A percentile compares a stretch with the other conserved stretches of the same genome.
phyloP scores from a whole-genome alignment of 2,888 invertebrate species.

The Stenodera caucasica region DNA sequence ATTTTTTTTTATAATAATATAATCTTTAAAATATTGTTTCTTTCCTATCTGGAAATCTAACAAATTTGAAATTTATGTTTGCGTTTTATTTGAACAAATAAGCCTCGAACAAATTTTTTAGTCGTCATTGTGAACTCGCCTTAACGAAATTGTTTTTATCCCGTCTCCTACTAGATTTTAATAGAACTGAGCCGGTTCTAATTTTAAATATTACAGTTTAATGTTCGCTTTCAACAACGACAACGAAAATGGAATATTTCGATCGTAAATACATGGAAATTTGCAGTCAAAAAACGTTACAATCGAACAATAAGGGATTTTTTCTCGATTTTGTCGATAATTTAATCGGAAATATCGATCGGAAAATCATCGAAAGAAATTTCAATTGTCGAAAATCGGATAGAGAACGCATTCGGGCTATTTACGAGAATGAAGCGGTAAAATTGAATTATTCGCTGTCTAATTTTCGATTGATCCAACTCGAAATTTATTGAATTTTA shows the following conservation, averaged over 20 bases:
- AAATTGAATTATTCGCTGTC: too few relatives aligned
- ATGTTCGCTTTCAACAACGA: not conserved
- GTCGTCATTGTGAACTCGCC: too few relatives aligned
- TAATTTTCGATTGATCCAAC: too few relatives aligned
- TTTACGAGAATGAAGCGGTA: constrained; percentile 61
- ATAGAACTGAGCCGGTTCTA: not conserved
- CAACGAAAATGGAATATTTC: not conserved
- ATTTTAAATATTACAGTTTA: not conserved
- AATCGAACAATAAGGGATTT: constrained; percentile 74
- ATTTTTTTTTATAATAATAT: not conserved
- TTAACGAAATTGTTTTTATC: too few relatives aligned
- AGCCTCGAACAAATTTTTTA: too few relatives aligned
- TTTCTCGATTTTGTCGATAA: constrained; percentile 69
- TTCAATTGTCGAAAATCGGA: constrained; percentile 65
- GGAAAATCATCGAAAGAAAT: constrained; percentile 63
- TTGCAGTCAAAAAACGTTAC: constrained; percentile 76
- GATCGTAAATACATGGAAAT: constrained; percentile 59
- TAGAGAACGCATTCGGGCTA: constrained; percentile 60
- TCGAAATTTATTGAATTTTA: constrained; percentile 27
- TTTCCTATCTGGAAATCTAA: not conserved
- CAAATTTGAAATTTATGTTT: not conserved
- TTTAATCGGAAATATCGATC: constrained; percentile 59
- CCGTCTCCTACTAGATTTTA: not conserved
- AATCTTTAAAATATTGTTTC: not conserved
- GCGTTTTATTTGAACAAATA: too few relatives aligned